Evolutionary conservation across 2,113 vertebrate species (phyloP), one percentile per base, ranked within the genome.

Genomic region (Hyperoodon ampullatus): DNA sequence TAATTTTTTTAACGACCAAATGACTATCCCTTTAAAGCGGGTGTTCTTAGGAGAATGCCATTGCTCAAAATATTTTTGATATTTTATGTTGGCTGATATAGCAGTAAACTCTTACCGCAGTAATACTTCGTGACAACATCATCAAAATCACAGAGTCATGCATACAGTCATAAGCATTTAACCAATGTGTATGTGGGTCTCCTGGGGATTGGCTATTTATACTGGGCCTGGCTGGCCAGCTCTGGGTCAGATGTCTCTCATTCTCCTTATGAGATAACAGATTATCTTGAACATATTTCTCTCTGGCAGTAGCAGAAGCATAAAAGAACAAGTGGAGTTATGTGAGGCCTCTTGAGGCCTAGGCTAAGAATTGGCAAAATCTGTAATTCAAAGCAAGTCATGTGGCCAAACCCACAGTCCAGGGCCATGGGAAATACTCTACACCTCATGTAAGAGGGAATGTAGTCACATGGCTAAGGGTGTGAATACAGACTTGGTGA

Each of bases 21-120:
- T 86, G 80, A 74, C 44, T 39, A 19, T 55, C 47, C 70, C 80
- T 96, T 96, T 83, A 88, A 82, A 94, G 19, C 55, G 74, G 24
- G 16, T 81, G n/a, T 72, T 85, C 53, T 80, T 85, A 90, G 80
- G 30, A 85, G 35, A 95, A 78, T 86, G 44, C 24, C 58, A 21
- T 70, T 94, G 47, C 3, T 82, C 66, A 66, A 89, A 74, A 72
- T 55, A 72, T 70, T 87, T 71, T 53, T 81, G 39, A 15, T 47
- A 61, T 89, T 92, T 92, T 68, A n/a, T 83, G 72, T 88, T 85
- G 44, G 26, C 82, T 86, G 66, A 14, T 60, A 1, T 39, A 18
- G 61, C 26, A 63, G 71, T 94, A 42, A 94, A 2, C 55, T 93
- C 18, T 84, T 82, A 21, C 23, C 28, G 2, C 19, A 33, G 4